These are phyloP conservation scores for Heliothis peltigera DNA, from an alignment of 2,888 invertebrate species.

Conservation along the genomic window DNA sequence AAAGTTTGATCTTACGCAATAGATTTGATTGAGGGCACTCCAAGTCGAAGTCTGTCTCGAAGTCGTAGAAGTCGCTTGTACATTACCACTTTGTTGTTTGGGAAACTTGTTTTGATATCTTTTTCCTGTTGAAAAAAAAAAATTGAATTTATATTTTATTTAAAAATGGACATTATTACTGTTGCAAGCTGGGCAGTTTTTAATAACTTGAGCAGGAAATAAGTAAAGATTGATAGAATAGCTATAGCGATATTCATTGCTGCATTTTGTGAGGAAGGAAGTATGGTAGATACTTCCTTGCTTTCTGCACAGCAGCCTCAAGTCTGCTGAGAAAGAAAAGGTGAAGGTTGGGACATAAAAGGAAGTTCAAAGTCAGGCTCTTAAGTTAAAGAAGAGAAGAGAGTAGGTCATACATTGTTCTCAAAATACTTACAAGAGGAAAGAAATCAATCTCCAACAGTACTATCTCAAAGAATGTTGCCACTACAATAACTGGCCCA, in stretches of 20 bases:
- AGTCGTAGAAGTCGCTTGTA: constrained; percentile 77
- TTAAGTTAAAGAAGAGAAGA: no score
- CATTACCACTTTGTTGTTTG: constrained; percentile 71
- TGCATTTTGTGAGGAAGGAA: no score
- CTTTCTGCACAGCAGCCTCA: no score
- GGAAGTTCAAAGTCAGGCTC: no score
- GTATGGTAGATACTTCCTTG: no score
- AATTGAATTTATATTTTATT: no score
- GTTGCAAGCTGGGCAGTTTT: no score
- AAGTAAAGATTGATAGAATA: not conserved
- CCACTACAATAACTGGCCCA: constrained; percentile 77
- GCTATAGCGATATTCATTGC: no score
- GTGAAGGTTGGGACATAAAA: no score
- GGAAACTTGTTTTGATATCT: constrained; percentile 66
- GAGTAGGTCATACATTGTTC: not conserved
- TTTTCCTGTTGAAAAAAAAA: constrained; percentile 71
- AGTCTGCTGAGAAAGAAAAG: no score
- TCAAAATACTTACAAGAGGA: constrained; percentile 75
- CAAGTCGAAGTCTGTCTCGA: constrained; percentile 69
- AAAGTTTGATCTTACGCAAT: constrained; percentile 47
- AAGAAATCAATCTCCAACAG: constrained; percentile 78
- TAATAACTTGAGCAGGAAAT: no score
- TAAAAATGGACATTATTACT: no score
- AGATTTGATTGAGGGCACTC: constrained; percentile 55
- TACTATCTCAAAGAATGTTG: constrained; percentile 79